These are phyloP conservation scores for Eubasilissa regina DNA, from an alignment of 1,140 invertebrate genomes.

Conservation along the genomic window DNA sequence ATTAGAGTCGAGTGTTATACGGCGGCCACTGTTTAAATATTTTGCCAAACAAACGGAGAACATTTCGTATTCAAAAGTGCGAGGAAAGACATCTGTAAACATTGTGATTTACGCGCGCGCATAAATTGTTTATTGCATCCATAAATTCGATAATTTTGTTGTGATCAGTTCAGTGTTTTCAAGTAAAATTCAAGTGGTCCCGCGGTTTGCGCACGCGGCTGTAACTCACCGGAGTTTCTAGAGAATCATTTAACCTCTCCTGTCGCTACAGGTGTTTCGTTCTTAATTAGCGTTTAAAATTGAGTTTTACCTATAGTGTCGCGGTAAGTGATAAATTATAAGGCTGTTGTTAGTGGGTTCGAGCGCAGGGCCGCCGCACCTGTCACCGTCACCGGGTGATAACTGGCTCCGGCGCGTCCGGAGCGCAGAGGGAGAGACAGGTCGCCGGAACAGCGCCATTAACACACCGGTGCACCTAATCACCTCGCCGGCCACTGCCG, in stretches of 20 bases:
- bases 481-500: neutral
- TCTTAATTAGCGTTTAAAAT: conserved; percentile 35
- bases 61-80: conserved; percentile 33
- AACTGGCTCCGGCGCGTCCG: conserved; percentile 6
- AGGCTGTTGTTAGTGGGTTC: neutral
- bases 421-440: conserved; percentile 19
- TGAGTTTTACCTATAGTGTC: conserved; percentile 1
- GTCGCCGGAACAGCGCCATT: neutral
- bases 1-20: conserved; percentile 22
- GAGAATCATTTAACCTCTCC: neutral
- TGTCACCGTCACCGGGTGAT: conserved; percentile 1
- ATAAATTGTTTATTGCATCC: conserved; percentile 31
- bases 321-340: conserved; percentile 25
- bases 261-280: conserved; percentile 32
- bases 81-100: conserved; percentile 28
- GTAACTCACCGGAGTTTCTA: conserved; percentile 16
- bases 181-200: conserved; percentile 14
- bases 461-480: conserved; percentile 4
- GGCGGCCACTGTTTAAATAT: conserved; percentile 32
- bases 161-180: conserved; percentile 35
- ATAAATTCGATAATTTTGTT: conserved; percentile 40
- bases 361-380: conserved; percentile 3
- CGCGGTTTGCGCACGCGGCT: conserved; percentile 24
- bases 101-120: conserved; percentile 24
- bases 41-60: conserved; percentile 18